phyloP scores from a whole-genome alignment of 2,888 invertebrate species.

The Synanthedon formicaeformis region DNA sequence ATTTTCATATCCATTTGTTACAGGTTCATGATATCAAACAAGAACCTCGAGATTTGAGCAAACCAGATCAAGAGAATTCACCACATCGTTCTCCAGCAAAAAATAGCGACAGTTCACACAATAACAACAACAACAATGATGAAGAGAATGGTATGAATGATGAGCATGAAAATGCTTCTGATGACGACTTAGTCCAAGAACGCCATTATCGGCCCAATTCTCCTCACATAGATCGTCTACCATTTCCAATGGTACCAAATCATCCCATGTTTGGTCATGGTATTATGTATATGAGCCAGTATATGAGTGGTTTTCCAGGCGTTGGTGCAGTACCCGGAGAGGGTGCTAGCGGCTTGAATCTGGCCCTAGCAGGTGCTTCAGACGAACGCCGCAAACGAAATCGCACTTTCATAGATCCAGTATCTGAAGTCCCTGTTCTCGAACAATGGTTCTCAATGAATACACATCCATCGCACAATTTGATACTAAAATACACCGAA shows the following conservation, averaged over 20 bases:
- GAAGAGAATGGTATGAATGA: slow-evolving; percentile 61
- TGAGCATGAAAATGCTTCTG: slow-evolving; percentile 65
- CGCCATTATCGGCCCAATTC: slow-evolving; percentile 50
- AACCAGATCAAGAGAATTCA: slow-evolving; percentile 45
- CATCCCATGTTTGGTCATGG: slow-evolving; percentile 88
- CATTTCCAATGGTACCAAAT: slow-evolving; percentile 86
- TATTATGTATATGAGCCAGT: slow-evolving; percentile 93
- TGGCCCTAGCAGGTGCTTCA: slow-evolving; percentile 74
- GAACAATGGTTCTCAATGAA: slow-evolving; percentile 98
- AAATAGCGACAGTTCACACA: slow-evolving; percentile 66
- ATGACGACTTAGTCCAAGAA: slow-evolving; percentile 57
- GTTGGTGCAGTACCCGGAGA: slow-evolving; percentile 67
- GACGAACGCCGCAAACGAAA: slow-evolving; percentile 95
- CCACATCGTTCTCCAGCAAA: slow-evolving; percentile 68
- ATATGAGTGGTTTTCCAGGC: slow-evolving; percentile 74
- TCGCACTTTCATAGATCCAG: slow-evolving; percentile 98
- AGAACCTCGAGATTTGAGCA: slow-evolving; percentile 63
- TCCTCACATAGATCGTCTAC: slow-evolving; percentile 63
- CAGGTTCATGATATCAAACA: slow-evolving; percentile 69
- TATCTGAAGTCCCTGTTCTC: slow-evolving; percentile 94
- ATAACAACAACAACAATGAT: slow-evolving; percentile 59
- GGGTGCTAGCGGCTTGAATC: slow-evolving; percentile 72
- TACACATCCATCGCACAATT: slow-evolving; percentile 97
- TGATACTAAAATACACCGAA: slow-evolving; percentile 97
- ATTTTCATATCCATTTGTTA: slow-evolving; percentile 12